phyloP scores from a whole-genome alignment of 2,797 vertebrate species.

The Pagetopsis macropterus region DNA sequence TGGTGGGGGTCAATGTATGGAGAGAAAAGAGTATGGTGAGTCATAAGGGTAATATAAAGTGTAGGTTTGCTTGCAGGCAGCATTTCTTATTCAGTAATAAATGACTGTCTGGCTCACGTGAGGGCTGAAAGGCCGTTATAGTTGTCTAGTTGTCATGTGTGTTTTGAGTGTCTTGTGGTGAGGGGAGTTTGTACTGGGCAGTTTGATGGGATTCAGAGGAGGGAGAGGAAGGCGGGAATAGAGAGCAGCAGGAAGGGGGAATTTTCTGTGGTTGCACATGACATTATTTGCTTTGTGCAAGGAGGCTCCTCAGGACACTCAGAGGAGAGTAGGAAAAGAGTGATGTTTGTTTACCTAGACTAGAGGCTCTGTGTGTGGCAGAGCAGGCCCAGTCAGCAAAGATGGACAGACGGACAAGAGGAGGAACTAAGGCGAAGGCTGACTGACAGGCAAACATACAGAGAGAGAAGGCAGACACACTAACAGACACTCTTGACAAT shows the following conservation, averaged over 20 bases:
- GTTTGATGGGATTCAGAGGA: conserved; percentile 26
- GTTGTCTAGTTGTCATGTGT: conserved; percentile 19
- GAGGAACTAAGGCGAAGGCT: conserved; percentile 34
- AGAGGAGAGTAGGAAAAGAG: conserved; percentile 48
- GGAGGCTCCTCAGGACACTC: conserved; percentile 59
- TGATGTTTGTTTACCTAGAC: conserved; percentile 74
- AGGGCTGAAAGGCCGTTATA: conserved; percentile 9
- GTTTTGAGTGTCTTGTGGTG: conserved; percentile 9
- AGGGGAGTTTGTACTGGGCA: conserved; percentile 12
- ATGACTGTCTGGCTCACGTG: conserved; percentile 6
- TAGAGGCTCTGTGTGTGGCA: conserved; percentile 56
- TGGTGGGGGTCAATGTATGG: conserved; percentile 27
- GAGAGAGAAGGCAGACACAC: conserved; percentile 52
- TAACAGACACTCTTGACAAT: conserved; percentile 47
- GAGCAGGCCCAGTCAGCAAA: conserved; percentile 32
- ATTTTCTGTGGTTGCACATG: conserved; percentile 48
- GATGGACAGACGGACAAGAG: conserved; percentile 25
- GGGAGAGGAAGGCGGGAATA: conserved; percentile 5
- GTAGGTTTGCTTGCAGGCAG: background rate
- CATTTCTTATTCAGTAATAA: background rate
- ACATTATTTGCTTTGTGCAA: conserved; percentile 71
- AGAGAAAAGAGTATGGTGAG: background rate
- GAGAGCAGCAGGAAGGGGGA: background rate
- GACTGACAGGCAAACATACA: conserved; percentile 63
- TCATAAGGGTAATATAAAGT: background rate